Percentiles rank a stretch among this genome's conserved stretches.
Evolutionary conservation across 92 coral and sea anemone species (phyloP).

Genomic region (Parazoanthus atlanticus): DNA sequence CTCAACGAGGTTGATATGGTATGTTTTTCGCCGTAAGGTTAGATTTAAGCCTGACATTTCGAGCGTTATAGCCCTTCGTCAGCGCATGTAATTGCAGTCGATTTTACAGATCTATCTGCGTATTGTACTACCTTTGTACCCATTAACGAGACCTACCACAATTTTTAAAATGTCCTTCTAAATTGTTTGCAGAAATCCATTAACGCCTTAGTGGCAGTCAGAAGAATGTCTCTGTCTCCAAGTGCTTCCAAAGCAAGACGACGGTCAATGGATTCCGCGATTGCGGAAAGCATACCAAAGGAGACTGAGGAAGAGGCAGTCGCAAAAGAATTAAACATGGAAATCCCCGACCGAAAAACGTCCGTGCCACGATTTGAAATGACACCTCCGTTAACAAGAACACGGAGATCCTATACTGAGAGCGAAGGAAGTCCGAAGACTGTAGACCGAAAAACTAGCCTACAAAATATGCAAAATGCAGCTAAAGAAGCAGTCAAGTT

Average conservation of each 20-base stretch:
- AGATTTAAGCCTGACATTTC: too few relatives aligned
- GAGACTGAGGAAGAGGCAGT: constrained; percentile 43
- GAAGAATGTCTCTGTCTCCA: constrained; percentile 82
- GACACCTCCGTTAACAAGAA: constrained; percentile 30
- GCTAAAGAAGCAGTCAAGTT: constrained; percentile 24
- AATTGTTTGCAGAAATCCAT: constrained; percentile 74
- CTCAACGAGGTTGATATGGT: too few relatives aligned
- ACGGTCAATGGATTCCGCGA: constrained; percentile 76
- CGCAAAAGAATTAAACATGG: constrained; percentile 33
- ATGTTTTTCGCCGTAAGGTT: too few relatives aligned
- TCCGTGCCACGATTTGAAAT: background rate
- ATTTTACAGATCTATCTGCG: background rate
- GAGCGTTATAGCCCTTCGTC: too few relatives aligned
- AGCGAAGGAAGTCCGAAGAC: constrained; percentile 14
- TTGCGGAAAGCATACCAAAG: constrained; percentile 41
- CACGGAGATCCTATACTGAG: constrained; percentile 30
- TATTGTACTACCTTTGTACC: background rate
- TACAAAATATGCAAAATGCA: background rate
- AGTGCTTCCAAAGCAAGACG: constrained; percentile 59
- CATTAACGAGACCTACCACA: too few relatives aligned
- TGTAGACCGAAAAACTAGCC: constrained; percentile 18
- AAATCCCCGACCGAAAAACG: background rate
- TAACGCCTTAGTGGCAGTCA: constrained; percentile 85
- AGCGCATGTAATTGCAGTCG: too few relatives aligned
- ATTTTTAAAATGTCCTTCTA: background rate